Base-by-base conservation (phyloP, 2,113 vertebrate genomes). In the Callorhinus ursinus region DNA sequence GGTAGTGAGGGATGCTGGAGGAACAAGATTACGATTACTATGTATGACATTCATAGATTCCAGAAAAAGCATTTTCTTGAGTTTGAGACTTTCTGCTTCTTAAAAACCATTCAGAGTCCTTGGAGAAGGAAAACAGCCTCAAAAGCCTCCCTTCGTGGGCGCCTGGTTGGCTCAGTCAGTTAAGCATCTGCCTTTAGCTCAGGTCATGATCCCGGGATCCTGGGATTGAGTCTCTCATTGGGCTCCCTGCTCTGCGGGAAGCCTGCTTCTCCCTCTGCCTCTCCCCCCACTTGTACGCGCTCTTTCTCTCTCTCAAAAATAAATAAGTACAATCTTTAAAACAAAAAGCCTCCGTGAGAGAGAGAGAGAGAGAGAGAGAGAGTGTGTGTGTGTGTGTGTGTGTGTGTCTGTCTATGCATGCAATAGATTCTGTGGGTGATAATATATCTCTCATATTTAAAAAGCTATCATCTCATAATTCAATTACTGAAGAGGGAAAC, bases 401-500 rank as follows among this genome's bases (percentile, higher is more conserved):
- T 76, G 14, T 49, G 72, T 46, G 26, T 74, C 15, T 79, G 28
- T 53, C 57, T 72, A 26, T 67, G 82, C 88, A 72, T 65, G 21
- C 86, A 80, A 88, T 67, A 69, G 1, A 86, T 46, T 93, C 36
- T 92, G 53, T 42, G 6, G 76, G 81, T 46, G 24, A 80, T 90
- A 49, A 81, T 59, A 79, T 9, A 7, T 53, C 76, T 53, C 86
- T 97, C 72, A 81, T 87, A 85, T 71, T 85, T 46, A 97, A 96
- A 96, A 18, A 90, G 90, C 9, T 96, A 76, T 8, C 69, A 94
- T 88, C 81, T 98, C 71, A 88, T 65, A 72, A 92, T 39, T 83
- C 49, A 90, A 1, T 74, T 94, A 92, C 22, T 92, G 67, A 88
- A 63, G 65, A 88, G 46, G n/a, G 46, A 77, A 95, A 95, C 82